A percentile compares a stretch with the other conserved stretches of the same genome.
Evolutionary conservation across 2,797 vertebrate species (phyloP).

Genomic region (Phaenicophaeus curvirostris): DNA sequence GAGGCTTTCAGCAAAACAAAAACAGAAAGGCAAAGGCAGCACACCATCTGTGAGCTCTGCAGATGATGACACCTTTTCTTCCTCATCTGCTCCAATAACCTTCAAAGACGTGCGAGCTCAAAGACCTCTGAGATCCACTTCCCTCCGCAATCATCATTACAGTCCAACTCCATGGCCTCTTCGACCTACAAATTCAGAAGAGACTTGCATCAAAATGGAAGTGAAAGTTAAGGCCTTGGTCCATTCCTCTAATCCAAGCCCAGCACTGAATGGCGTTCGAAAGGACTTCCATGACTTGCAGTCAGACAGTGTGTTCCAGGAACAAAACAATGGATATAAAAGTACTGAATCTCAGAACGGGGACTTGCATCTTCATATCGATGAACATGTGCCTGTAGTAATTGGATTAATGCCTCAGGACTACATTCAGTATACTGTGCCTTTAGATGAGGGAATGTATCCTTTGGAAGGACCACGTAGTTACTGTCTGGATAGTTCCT

Average conservation of each 20-base stretch:
- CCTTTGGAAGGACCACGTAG: conserved; percentile 89
- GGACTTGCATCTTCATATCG: conserved; percentile 91
- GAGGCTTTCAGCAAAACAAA: conserved; percentile 94
- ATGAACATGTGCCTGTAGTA: conserved; percentile 96
- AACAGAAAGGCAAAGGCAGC: conserved; percentile 90
- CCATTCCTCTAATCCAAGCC: conserved; percentile 90
- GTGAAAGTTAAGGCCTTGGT: conserved; percentile 97
- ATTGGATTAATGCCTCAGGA: conserved; percentile 96
- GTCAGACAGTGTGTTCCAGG: conserved; percentile 88
- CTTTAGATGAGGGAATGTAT: conserved; percentile 99
- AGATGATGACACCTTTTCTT: conserved; percentile 93
- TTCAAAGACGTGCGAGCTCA: conserved; percentile 93
- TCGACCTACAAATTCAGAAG: conserved; percentile 90
- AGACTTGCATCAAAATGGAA: conserved; percentile 95
- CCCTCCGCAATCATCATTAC: conserved; percentile 94
- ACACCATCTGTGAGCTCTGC: conserved; percentile 82
- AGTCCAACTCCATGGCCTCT: conserved; percentile 97
- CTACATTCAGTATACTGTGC: conserved; percentile 99
- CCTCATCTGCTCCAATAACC: conserved; percentile 91
- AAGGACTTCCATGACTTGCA: conserved; percentile 93
- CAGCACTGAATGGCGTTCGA: conserved; percentile 90
- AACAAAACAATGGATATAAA: conserved; percentile 84
- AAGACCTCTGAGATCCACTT: conserved; percentile 90
- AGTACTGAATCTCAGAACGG: conserved; percentile 85
- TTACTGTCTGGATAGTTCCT: conserved; percentile 90